Evolutionary conservation across 2,888 invertebrate species (phyloP).

Genomic region (Polymixis flavicincta): DNA sequence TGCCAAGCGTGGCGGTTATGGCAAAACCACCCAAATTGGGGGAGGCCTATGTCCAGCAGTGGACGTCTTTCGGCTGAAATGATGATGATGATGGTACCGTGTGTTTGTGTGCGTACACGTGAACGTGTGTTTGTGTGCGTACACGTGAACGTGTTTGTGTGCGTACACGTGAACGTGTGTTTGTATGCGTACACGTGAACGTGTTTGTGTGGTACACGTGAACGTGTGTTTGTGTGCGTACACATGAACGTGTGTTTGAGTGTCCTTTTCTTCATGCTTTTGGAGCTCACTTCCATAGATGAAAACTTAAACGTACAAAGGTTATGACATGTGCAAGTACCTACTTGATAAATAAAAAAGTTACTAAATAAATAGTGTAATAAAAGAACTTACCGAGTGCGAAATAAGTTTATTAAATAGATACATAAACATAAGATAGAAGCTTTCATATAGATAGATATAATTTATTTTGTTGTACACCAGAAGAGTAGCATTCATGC

Average conservation of each 20-base stretch:
- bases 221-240: neutral
- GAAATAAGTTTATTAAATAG: slow-evolving; percentile 70
- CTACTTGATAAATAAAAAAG: neutral
- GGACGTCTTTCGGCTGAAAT: too few relatives aligned
- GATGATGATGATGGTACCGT: too few relatives aligned
- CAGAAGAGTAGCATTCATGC: neutral
- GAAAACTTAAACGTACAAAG: neutral
- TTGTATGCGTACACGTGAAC: too few relatives aligned
- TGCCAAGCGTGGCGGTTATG: too few relatives aligned
- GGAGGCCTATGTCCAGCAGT: too few relatives aligned
- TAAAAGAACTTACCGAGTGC: slow-evolving; percentile 66
- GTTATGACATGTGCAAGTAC: neutral
- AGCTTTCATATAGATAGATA: slow-evolving; percentile 42
- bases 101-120: neutral
- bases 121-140: too few relatives aligned
- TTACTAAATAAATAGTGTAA: slow-evolving; percentile 45
- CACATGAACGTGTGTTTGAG: too few relatives aligned
- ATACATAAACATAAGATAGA: slow-evolving; percentile 63
- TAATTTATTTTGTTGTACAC: neutral
- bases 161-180: too few relatives aligned
- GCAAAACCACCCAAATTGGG: too few relatives aligned
- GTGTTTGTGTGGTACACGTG: too few relatives aligned
- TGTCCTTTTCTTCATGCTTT: neutral
- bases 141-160: too few relatives aligned
- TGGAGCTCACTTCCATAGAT: neutral